Base-by-base conservation (phyloP, 2,797 vertebrate genomes). In the Geotrypetes seraphini region DNA sequence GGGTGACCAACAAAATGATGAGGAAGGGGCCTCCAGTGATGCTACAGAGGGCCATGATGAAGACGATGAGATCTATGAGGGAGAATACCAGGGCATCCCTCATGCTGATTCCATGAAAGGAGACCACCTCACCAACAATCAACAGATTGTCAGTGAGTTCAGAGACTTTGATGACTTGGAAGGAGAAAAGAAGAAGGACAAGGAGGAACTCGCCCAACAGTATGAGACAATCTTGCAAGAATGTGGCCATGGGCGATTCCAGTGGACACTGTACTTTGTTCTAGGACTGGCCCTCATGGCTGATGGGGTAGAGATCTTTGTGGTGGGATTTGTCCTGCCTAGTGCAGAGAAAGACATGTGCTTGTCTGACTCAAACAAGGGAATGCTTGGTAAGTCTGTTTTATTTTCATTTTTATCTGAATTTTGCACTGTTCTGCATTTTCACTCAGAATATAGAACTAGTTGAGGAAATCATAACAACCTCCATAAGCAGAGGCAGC, bases 341-440 rank as follows among this genome's bases (percentile, higher is more conserved):
- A 95, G 91, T 3, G 94, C 95, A 0, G 91, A 98, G 79, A 95
- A 91, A 61, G 94, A 98, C 64, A 96, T 98, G 95, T 98, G 95
- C 63, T 75, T 98, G 33, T 96, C 94, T 0, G 92, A 97, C 63
- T 92, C 92, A 51, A 96, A 95, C 78, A 97, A 94, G 63, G 91
- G 94, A 62, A 97, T 96, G 94, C 87, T 98, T 57, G 93, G 94
- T 96, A 85, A 91, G 90, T 60, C 18, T 5, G 5, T 12, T 19
- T 12, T 12, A n/a, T n/a, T n/a, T n/a, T n/a, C n/a, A n/a, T n/a
- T n/a, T n/a, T n/a, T n/a, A n/a, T n/a, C n/a, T n/a, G n/a, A n/a
- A n/a, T n/a, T n/a, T n/a, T n/a, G n/a, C n/a, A n/a, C n/a, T n/a
- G n/a, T n/a, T n/a, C n/a, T n/a, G n/a, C n/a, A n/a, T n/a, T n/a